Evolutionary conservation across 64 coral and sea anemone species (phyloP), one percentile per base, ranked within the genome.

Genomic region (Trachythela sp.): DNA sequence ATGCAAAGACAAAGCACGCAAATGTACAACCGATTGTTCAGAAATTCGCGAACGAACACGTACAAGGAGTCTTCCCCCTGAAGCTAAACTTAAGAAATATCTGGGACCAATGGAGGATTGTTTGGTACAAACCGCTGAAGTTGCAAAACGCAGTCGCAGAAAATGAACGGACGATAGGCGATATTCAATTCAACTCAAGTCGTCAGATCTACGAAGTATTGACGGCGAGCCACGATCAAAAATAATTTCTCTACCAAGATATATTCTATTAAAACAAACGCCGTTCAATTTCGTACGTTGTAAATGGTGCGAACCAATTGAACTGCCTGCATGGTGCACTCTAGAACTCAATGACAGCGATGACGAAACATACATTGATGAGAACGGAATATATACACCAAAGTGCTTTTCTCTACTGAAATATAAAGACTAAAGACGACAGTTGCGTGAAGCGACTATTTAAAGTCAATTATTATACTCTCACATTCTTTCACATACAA

Each of bases 361-460:
- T 7, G 75, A 80, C 8, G 75, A 80, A 14, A 80, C 75, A 30
- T 80, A 80, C 75, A 80, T 80, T 22, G 75, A 80, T 38, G 75
- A 80, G 13, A 35, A 80, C 35, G 75, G 75, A 37, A 80, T 80
- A 34, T 80, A 80, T 29, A 80, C 75, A 6, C n/a, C n/a, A 80
- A n/a, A 36, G 75, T 37, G 33, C 75, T 80, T 35, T 80, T n/a
- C 35, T 80, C 35, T 80, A 80, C 75, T 29, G 75, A 80, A 30
- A 80, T 80, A 39, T 80, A 80, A 18, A 80, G 0, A 80, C 42
- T 11, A 4, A 45, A 45, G 4, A 6, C 42, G 11, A 45, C 4
- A 45, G 11, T 45, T 45, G n/a, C 11, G 42, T 45, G 42, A 45
- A 6, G 4, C 42, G 11, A 45, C 11, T 45, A 11, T 45, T 45